Conservation (phyloP, 2,113 vertebrate genomes). For the Chaetodon auriga region DNA sequence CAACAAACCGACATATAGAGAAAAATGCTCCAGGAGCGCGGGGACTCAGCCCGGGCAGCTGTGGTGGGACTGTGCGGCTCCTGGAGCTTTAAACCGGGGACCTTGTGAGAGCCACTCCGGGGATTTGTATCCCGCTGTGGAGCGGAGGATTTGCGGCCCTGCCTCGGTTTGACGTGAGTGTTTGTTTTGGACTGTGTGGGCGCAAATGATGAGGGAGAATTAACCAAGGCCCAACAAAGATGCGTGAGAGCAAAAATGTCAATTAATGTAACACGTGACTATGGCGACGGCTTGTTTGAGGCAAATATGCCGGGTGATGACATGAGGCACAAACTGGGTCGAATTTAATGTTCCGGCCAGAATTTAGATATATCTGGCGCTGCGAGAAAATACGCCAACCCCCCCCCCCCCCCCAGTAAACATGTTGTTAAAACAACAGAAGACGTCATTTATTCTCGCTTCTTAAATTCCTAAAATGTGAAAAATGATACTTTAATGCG, state of each 20-base stretch:
- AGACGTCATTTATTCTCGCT: not conserved
- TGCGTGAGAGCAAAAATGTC: not conserved
- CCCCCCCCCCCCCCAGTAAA: not conserved
- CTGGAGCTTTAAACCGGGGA: slow-evolving; percentile 52
- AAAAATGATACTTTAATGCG: not conserved
- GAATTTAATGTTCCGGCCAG: not conserved
- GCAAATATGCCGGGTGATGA: not conserved
- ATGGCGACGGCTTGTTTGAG: not conserved
- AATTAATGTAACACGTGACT: not conserved
- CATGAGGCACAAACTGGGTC: not conserved
- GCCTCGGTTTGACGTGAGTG: slow-evolving; percentile 76
- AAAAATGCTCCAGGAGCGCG: slow-evolving; percentile 60
- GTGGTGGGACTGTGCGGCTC: slow-evolving; percentile 40
- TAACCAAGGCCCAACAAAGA: not conserved
- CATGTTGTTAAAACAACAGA: not conserved
- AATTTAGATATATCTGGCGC: not conserved
- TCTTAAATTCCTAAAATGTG: not conserved
- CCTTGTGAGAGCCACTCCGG: slow-evolving; percentile 23
- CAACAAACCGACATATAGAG: slow-evolving; percentile 58
- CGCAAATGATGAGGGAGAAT: slow-evolving; percentile 1
- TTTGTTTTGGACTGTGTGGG: slow-evolving; percentile 47
- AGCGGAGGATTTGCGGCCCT: slow-evolving; percentile 58
- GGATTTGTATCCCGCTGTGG: slow-evolving; percentile 37
- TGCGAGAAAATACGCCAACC: slow-evolving; percentile 8
- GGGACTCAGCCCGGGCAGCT: slow-evolving; percentile 49